A percentile compares a stretch with the other conserved stretches of the same genome.
Conservation (phyloP, 2,888 invertebrate genomes). For the Phorcus lineatus region DNA sequence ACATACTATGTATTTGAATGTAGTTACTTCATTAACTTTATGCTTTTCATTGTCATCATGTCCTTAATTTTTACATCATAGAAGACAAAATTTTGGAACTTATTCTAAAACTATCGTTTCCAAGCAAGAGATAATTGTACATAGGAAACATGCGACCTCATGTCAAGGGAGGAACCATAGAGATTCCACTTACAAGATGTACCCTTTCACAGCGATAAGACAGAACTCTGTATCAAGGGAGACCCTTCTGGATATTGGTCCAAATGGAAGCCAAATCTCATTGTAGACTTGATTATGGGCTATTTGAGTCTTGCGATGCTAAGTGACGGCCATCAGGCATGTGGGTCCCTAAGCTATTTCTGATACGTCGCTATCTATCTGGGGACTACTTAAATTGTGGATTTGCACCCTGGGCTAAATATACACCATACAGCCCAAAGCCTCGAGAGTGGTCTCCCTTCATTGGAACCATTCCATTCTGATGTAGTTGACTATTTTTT, state of each 20-base stretch:
- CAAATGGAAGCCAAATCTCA: background rate
- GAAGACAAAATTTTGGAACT: too few species aligned
- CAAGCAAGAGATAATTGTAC: too few species aligned
- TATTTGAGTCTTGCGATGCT: background rate
- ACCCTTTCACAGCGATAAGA: background rate
- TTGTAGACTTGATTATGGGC: background rate
- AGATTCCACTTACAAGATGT: too few species aligned
- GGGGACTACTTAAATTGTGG: background rate
- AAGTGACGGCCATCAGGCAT: conserved; percentile 9
- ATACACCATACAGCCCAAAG: background rate
- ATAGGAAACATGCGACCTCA: too few species aligned
- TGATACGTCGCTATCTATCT: background rate
- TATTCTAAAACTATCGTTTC: too few species aligned
- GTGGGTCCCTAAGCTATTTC: background rate
- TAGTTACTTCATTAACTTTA: too few species aligned
- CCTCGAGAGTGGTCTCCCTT: background rate
- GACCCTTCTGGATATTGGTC: background rate
- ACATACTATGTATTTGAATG: too few species aligned
- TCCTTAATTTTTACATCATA: too few species aligned
- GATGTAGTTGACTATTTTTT: background rate
- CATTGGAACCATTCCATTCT: background rate
- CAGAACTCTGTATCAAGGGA: background rate
- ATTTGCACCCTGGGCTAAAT: background rate
- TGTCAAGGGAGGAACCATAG: too few species aligned
- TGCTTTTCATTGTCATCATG: too few species aligned